Percentiles rank a stretch among this genome's conserved stretches.
phyloP scores from a whole-genome alignment of 1,140 invertebrate genomes.

The Diachasmimorpha longicaudata region DNA sequence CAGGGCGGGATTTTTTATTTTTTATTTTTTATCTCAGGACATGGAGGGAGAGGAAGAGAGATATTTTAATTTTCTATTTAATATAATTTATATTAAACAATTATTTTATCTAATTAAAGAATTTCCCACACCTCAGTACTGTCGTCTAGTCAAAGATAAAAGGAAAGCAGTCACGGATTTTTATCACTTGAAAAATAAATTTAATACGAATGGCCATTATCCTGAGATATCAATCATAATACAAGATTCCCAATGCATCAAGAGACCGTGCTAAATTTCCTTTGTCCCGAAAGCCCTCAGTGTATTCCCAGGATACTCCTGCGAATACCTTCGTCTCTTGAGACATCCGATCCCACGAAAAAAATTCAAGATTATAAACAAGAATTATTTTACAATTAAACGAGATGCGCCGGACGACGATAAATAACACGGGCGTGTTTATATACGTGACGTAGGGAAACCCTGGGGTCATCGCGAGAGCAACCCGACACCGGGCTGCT shows the following conservation, averaged over 20 bases:
- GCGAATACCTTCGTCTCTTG: neutral
- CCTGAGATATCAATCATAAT: neutral
- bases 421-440: conserved; percentile 34
- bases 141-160: neutral
- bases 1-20: too few species aligned
- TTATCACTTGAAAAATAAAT: neutral
- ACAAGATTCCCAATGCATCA: neutral
- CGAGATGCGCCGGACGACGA: conserved; percentile 29
- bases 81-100: too few species aligned
- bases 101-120: too few species aligned
- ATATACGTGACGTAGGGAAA: neutral
- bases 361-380: conserved; percentile 46
- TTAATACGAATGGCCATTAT: neutral
- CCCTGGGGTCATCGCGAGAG: conserved; percentile 7
- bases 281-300: neutral
- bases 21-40: too few species aligned
- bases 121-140: too few species aligned
- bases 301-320: neutral
- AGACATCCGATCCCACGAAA: conserved; percentile 9
- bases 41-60: too few species aligned
- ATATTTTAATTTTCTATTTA: too few species aligned
- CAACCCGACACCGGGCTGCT: conserved; percentile 41
- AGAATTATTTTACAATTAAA: conserved; percentile 56
- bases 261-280: neutral
- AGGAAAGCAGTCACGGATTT: neutral